Evolutionary conservation across 2,888 invertebrate genomes (phyloP), one percentile per base, ranked within the genome.

Genomic region (Drosophila atripex): DNA sequence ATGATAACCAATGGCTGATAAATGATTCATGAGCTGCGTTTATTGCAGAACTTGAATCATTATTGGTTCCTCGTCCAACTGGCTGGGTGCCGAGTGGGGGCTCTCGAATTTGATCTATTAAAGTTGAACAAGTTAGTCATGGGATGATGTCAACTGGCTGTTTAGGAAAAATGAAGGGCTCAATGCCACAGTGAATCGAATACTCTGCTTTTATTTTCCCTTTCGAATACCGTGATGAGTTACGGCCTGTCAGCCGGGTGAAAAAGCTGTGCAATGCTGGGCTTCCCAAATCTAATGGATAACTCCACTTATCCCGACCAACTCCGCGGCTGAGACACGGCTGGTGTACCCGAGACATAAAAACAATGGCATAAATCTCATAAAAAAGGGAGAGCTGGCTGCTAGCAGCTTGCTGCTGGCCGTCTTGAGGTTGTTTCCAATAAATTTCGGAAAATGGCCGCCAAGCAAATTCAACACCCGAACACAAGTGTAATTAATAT

Each of bases 401-500:
- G 28, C 28, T 39, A 16, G 28, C 28, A 8, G 28, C 28, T 28
- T 2, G 35, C 35, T 35, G 35, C n/a, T 41, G 39, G 9, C 11
- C 55, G 71, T 69, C 73, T 80, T 69, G 61, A 61, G 83, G 76
- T 75, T 79, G 77, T 85, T 86, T 83, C 79, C 80, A 69, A 86
- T 86, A 83, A 83, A 72, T 77, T 71, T 71, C 45, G 53, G 69
- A 51, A 58, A 72, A 49, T 14, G 55, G 65, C 64, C 55, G 71
- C 50, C 57, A 64, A 76, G 57, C 70, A 66, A 70, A 84, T 75
- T 86, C 82, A 78, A 73, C 77, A 79, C 80, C 69, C 78, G 35
- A 68, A 45, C 64, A 70, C 80, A 71, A 88, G 80, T 86, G 88
- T 84, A 88, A 88, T 88, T 88, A 84, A 84, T 84, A 84, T 84